Base-by-base conservation (phyloP, 2,888 invertebrate species). In the Trachelus troglodyta region DNA sequence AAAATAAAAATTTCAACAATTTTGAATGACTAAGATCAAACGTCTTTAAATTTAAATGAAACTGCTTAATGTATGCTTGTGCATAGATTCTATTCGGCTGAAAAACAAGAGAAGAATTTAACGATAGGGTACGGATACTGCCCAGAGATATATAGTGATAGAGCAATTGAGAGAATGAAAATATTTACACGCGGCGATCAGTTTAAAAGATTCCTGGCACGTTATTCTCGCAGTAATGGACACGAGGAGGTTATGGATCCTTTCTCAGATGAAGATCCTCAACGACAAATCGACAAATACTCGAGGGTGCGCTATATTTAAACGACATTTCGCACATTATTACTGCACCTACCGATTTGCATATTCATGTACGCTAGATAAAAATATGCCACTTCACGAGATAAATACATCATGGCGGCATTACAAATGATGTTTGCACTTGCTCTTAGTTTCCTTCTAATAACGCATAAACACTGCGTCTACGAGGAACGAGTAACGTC, bases 261-360 rank as follows among this genome's bases (percentile, higher is more conserved):
- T 56, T 56, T 15, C 56, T 23, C 56, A 23, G 56, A 56, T 56
- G 56, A 56, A 56, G 35, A 73, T 37, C 73, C 73, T 68, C 71
- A 35, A 40, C 3, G 69, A 71, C 69, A 34, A 56, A 73, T 76
- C 34, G 33, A 76, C 34, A 69, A 79, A 76, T 74, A 77, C 75
- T 69, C 40, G 76, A 76, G 74, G 73, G 74, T 69, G 71, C 76
- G 77, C 75, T 79, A 81, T 81, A 81, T 77, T 79, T 69, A 76
- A 76, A 81, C 80, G 80, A 79, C 81, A 82, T 81, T 81, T 83
- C 81, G 77, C 82, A 82, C 80, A 78, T 81, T 80, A 79, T 82
- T 81, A 82, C 75, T 79, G 76, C 75, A 75, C 68, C 75, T 56
- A 56, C 15, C 56, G 56, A 56, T 56, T 56, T 56, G 56, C 56